Percentiles rank a stretch among this genome's conserved stretches.
phyloP scores from a whole-genome alignment of 2,888 invertebrate genomes.

The Cephus pygmeus region DNA sequence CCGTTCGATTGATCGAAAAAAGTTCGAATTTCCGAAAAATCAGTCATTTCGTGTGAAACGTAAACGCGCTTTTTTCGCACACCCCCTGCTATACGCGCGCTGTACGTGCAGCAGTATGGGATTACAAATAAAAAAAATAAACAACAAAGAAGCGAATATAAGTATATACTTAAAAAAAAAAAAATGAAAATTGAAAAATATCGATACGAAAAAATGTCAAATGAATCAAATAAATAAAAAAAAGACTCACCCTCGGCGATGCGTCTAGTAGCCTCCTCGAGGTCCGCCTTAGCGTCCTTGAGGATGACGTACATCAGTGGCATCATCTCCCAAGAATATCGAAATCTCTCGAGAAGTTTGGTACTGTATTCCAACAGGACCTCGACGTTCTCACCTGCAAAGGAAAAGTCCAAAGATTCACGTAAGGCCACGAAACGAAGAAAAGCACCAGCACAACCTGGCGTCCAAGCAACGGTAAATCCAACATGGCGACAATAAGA shows the following conservation, averaged over 20 bases:
- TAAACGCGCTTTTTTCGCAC: background rate
- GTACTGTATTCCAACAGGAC: slow-evolving; percentile 79
- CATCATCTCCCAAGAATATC: slow-evolving; percentile 84
- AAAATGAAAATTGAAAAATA: background rate
- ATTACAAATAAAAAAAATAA: background rate
- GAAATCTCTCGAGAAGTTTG: slow-evolving; percentile 79
- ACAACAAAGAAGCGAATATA: background rate
- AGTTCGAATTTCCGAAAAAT: background rate
- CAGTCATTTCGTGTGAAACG: background rate
- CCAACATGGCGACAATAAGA: background rate
- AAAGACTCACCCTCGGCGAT: slow-evolving; percentile 77
- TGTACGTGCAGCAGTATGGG: background rate
- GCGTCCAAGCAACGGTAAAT: background rate
- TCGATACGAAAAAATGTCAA: slow-evolving; percentile 3
- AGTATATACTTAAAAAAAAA: background rate
- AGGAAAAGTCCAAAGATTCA: background rate
- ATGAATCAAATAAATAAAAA: slow-evolving; percentile 16
- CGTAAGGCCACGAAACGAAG: background rate
- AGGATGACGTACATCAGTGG: slow-evolving; percentile 83
- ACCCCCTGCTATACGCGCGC: background rate
- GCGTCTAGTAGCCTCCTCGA: slow-evolving; percentile 80
- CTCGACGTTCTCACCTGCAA: slow-evolving; percentile 68
- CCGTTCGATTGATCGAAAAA: background rate
- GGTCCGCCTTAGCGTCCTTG: slow-evolving; percentile 79
- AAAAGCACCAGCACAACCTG: background rate